Conservation (phyloP, 1,140 invertebrate genomes). For the Drosophila bocki region DNA sequence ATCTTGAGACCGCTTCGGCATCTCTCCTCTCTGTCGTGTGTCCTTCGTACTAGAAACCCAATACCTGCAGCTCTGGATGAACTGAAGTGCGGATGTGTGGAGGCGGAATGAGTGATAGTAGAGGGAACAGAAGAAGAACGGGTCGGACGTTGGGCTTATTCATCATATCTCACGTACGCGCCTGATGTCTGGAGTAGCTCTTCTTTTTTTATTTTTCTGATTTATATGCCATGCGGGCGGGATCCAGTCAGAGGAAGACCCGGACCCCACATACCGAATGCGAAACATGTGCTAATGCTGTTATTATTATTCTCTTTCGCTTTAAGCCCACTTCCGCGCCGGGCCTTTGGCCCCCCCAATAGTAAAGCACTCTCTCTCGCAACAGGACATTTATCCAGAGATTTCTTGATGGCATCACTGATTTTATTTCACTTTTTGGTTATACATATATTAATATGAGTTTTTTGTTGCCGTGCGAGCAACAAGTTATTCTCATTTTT, state of each 20-base stretch:
- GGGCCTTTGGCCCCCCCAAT: neutral
- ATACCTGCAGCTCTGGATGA: slow-evolving; percentile 37
- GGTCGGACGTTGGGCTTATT: slow-evolving; percentile 38
- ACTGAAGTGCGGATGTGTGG: slow-evolving; percentile 16
- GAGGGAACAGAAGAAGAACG: neutral
- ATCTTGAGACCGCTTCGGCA: slow-evolving; percentile 24
- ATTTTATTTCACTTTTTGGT: slow-evolving; percentile 34
- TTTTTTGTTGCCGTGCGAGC: slow-evolving; percentile 23
- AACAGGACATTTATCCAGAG: slow-evolving; percentile 42
- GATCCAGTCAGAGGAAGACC: slow-evolving; percentile 3
- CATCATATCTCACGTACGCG: slow-evolving; percentile 65
- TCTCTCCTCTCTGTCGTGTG: slow-evolving; percentile 16
- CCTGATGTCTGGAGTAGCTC: slow-evolving; percentile 40
- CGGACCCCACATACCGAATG: slow-evolving; percentile 31
- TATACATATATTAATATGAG: slow-evolving; percentile 12
- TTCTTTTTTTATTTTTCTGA: slow-evolving; percentile 24
- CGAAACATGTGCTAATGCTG: slow-evolving; percentile 50
- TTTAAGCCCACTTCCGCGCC: slow-evolving; percentile 24
- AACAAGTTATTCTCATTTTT: slow-evolving; percentile 43
- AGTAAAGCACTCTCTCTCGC: slow-evolving; percentile 7
- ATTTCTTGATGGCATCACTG: slow-evolving; percentile 22
- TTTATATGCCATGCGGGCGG: slow-evolving; percentile 60
- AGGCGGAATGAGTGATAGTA: slow-evolving; percentile 12
- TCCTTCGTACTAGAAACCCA: slow-evolving; percentile 65
- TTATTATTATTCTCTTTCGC: slow-evolving; percentile 35